phyloP scores from a whole-genome alignment of 1,140 invertebrate species.

The Camponotus pennsylvanicus region DNA sequence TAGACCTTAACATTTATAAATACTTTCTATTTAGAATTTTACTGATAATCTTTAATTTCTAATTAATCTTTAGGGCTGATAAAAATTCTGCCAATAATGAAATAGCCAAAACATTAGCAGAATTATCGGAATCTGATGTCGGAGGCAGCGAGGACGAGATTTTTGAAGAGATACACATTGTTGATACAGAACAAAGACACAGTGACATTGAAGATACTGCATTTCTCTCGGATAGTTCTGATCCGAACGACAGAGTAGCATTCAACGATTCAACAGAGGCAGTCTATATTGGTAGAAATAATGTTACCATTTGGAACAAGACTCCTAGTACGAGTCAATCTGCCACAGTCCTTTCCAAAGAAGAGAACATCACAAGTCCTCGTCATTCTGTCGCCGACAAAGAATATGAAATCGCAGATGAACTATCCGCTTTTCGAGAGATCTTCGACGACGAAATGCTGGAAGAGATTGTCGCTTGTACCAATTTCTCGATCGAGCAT shows the following conservation, averaged over 20 bases:
- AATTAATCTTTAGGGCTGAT: not conserved
- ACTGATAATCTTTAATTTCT: no score
- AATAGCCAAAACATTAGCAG: not conserved
- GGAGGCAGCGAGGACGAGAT: not conserved
- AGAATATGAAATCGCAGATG: not conserved
- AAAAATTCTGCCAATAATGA: not conserved
- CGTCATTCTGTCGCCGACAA: not conserved
- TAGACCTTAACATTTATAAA: no score
- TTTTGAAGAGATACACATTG: not conserved
- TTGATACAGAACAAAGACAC: not conserved
- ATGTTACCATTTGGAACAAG: not conserved
- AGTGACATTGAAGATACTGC: not conserved
- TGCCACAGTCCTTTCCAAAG: not conserved
- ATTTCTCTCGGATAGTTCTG: not conserved
- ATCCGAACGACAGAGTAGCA: not conserved
- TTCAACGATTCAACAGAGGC: not conserved
- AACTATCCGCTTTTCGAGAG: not conserved
- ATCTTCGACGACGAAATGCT: not conserved
- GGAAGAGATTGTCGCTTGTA: not conserved
- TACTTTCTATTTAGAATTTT: no score
- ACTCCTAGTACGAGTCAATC: not conserved
- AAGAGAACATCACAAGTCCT: not conserved
- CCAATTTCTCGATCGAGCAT: not conserved
- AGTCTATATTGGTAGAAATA: not conserved
- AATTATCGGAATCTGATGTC: constrained; percentile 2